Percentiles rank a stretch among this genome's conserved stretches.
phyloP scores from a whole-genome alignment of 2,113 vertebrate genomes.

The Cheilinus undulatus region DNA sequence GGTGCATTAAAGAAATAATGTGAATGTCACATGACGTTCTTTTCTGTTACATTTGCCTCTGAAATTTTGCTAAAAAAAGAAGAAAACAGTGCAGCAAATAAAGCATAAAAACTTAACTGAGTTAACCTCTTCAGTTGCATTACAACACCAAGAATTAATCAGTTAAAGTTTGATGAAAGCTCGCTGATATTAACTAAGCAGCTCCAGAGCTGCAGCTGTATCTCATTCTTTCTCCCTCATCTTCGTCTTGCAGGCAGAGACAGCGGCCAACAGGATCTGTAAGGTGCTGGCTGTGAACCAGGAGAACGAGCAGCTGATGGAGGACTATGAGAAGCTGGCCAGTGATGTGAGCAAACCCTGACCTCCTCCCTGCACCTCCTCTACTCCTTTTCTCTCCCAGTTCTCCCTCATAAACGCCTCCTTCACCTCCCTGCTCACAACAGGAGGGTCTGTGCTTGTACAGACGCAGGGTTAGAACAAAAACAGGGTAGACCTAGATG shows the following conservation, averaged over 20 bases:
- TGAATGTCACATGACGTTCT: too few species aligned
- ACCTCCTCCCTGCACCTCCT: too few species aligned
- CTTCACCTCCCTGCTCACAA: slow-evolving; percentile 13
- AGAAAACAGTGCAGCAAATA: too few species aligned
- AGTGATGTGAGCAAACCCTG: slow-evolving; percentile 93
- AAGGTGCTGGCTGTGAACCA: slow-evolving; percentile 99
- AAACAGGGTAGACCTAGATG: background rate
- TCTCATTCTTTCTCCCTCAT: slow-evolving; percentile 54
- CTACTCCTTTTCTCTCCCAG: slow-evolving; percentile 11
- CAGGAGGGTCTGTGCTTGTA: slow-evolving; percentile 51
- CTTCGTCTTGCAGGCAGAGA: slow-evolving; percentile 90
- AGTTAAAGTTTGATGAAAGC: too few species aligned
- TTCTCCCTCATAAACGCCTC: background rate
- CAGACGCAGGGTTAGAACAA: slow-evolving; percentile 27
- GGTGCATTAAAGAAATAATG: too few species aligned
- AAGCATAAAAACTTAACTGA: too few species aligned
- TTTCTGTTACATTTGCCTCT: too few species aligned
- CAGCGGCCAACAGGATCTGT: slow-evolving; percentile 99
- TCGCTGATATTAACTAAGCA: too few species aligned
- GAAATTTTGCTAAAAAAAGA: too few species aligned
- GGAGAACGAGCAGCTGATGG: slow-evolving; percentile 99
- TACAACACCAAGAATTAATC: too few species aligned
- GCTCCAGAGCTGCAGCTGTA: background rate
- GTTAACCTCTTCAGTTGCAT: too few species aligned
- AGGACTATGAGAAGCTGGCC: slow-evolving; percentile 99